These are phyloP conservation scores for Caenorhabditis parvicauda DNA, from an alignment of 2,888 invertebrate species.

Conservation along the genomic window DNA sequence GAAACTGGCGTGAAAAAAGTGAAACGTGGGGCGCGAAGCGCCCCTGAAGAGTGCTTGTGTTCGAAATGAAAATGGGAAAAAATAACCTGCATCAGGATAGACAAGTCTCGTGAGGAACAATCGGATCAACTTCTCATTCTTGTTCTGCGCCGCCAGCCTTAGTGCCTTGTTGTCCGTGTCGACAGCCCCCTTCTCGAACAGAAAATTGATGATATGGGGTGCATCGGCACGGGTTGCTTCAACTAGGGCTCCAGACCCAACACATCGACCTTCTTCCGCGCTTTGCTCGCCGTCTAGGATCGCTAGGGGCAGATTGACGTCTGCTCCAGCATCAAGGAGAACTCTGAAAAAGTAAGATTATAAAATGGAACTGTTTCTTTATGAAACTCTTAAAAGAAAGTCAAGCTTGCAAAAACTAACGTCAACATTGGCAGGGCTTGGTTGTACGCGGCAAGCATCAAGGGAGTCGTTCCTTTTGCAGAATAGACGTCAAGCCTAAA, in stretches of 20 bases:
- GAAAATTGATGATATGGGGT: slow-evolving; percentile 73
- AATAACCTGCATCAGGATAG: slow-evolving; percentile 77
- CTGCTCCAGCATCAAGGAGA: slow-evolving; percentile 74
- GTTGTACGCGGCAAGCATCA: slow-evolving; percentile 54
- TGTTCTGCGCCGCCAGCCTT: slow-evolving; percentile 48
- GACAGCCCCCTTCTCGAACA: slow-evolving; percentile 78
- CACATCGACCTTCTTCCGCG: slow-evolving; percentile 48
- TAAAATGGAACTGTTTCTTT: not conserved
- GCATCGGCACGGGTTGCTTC: slow-evolving; percentile 75
- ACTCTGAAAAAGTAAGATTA: slow-evolving; percentile 62
- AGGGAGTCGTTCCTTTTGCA: slow-evolving; percentile 54
- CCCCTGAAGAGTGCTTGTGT: too few species aligned
- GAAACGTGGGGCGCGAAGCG: too few species aligned
- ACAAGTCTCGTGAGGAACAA: slow-evolving; percentile 50
- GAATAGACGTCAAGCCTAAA: slow-evolving; percentile 59
- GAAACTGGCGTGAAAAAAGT: too few species aligned
- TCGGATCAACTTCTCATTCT: slow-evolving; percentile 43
- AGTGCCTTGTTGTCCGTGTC: slow-evolving; percentile 84
- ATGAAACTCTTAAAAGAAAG: too few species aligned
- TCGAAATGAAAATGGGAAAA: too few species aligned
- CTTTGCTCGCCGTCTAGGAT: slow-evolving; percentile 62
- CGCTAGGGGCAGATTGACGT: slow-evolving; percentile 74
- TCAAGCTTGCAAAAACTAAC: slow-evolving; percentile 14
- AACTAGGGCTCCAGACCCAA: slow-evolving; percentile 68
- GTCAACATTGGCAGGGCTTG: slow-evolving; percentile 32